These are phyloP conservation scores for Eugnorisma glareosa DNA, from an alignment of 2,888 invertebrate species.

Conservation along the genomic window DNA sequence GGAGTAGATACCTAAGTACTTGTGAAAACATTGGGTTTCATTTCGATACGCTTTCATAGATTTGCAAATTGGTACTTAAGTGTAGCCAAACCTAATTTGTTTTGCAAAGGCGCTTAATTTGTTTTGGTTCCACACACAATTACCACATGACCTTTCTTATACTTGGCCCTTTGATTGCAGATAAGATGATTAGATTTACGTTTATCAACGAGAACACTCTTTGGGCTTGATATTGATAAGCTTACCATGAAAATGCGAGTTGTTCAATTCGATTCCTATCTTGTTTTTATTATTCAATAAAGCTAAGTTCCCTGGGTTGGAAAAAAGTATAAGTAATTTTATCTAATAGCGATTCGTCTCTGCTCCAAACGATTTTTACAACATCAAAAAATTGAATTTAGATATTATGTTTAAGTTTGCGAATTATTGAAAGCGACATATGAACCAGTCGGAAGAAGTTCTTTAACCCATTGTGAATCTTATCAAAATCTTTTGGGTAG, in stretches of 20 bases:
- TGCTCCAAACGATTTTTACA: too few relatives aligned
- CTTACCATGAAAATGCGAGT: background rate
- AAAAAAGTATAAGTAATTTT: background rate
- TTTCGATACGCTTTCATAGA: background rate
- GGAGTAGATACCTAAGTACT: background rate
- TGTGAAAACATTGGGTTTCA: conserved; percentile 1
- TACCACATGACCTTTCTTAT: background rate
- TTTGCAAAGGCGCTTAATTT: background rate
- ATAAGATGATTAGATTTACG: background rate
- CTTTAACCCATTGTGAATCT: background rate
- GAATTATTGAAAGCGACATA: background rate
- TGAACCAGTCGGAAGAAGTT: background rate
- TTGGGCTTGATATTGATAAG: background rate
- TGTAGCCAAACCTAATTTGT: background rate
- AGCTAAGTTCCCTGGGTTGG: background rate
- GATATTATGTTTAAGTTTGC: background rate
- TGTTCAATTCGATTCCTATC: too few relatives aligned
- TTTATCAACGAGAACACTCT: background rate
- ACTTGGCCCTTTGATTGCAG: background rate
- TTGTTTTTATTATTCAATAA: too few relatives aligned
- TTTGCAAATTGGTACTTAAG: conserved; percentile 2
- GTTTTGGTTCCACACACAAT: background rate
- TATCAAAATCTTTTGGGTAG: background rate
- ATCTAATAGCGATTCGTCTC: background rate
- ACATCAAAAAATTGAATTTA: too few relatives aligned